Percentiles rank a stretch among this genome's conserved stretches.
Evolutionary conservation across 2,113 vertebrate species (phyloP).

Genomic region (Nothobranchius furzeri): DNA sequence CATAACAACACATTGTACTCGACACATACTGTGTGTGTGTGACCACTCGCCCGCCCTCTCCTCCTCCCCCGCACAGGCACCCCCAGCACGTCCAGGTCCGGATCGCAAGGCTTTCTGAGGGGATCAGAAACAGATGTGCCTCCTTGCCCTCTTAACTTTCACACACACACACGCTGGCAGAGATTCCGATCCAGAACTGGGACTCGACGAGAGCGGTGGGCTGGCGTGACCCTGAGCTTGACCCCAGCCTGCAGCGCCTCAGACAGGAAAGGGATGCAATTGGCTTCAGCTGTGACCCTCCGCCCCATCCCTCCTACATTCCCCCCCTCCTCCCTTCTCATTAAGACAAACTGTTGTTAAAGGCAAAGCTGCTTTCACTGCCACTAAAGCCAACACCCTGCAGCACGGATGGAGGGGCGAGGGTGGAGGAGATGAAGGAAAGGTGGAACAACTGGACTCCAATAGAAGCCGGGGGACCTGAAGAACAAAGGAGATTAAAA

Average conservation of each 20-base stretch:
- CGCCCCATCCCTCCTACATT: constrained; percentile 37
- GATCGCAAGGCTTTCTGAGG: constrained; percentile 68
- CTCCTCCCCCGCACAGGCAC: constrained; percentile 47
- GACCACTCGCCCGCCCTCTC: constrained; percentile 61
- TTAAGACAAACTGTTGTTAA: constrained; percentile 84
- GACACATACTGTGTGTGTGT: constrained; percentile 59
- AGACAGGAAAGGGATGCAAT: constrained; percentile 81
- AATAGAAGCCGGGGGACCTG: constrained; percentile 49
- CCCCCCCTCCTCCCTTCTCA: constrained; percentile 62
- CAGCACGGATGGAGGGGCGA: constrained; percentile 36
- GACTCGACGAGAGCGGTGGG: constrained; percentile 61
- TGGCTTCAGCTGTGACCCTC: constrained; percentile 81
- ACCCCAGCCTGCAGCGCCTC: constrained; percentile 72
- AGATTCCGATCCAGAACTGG: constrained; percentile 68
- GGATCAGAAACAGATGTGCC: constrained; percentile 83
- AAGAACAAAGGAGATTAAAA: constrained; percentile 49
- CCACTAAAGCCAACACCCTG: constrained; percentile 75
- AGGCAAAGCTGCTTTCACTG: constrained; percentile 78
- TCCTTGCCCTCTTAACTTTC: constrained; percentile 62
- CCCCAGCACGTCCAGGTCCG: constrained; percentile 68
- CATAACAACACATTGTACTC: constrained; percentile 37
- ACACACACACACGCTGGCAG: constrained; percentile 62
- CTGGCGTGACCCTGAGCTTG: constrained; percentile 73
- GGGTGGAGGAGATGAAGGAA: constrained; percentile 31
- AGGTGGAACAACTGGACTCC: constrained; percentile 52